phyloP scores from a whole-genome alignment of 2,888 invertebrate genomes.

The Chymomyza procnemis region DNA sequence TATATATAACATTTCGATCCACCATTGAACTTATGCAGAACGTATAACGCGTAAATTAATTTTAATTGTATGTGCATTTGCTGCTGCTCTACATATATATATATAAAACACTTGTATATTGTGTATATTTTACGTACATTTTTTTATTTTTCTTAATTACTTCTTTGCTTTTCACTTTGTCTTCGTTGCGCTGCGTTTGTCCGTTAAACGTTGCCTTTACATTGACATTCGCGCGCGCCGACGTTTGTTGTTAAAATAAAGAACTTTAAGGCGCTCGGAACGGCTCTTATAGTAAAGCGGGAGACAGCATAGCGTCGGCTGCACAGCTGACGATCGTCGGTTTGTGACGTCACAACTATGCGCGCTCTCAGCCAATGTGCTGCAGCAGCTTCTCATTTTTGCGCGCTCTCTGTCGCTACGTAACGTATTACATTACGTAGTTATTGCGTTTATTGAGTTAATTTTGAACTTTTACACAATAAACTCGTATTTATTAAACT shows the following conservation, averaged over 20 bases:
- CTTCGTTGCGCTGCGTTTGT: constrained; percentile 15
- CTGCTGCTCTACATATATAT: background rate
- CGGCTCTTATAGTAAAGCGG: constrained; percentile 51
- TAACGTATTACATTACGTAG: constrained; percentile 4
- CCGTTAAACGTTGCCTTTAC: constrained; percentile 4
- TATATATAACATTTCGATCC: constrained; percentile 38
- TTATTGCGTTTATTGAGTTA: background rate
- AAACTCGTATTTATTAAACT: background rate
- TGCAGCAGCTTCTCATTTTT: constrained; percentile 29
- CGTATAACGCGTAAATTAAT: constrained; percentile 55
- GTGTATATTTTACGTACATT: background rate
- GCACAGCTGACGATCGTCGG: background rate
- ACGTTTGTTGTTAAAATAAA: constrained; percentile 54
- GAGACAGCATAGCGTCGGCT: background rate
- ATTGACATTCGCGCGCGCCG: constrained; percentile 47
- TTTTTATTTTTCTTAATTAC: constrained; percentile 49
- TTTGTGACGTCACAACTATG: background rate
- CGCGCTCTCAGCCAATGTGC: constrained; percentile 19
- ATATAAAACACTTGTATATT: constrained; percentile 15
- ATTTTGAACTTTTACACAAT: background rate
- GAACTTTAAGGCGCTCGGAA: constrained; percentile 43
- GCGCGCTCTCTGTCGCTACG: constrained; percentile 30
- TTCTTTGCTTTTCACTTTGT: constrained; percentile 48
- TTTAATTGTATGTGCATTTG: constrained; percentile 52
- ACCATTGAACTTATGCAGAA: constrained; percentile 71